Percentiles rank a stretch among this genome's conserved stretches.
These are phyloP conservation scores for Aporophyla nigra DNA, from an alignment of 2,888 invertebrate species.

Conservation along the genomic window DNA sequence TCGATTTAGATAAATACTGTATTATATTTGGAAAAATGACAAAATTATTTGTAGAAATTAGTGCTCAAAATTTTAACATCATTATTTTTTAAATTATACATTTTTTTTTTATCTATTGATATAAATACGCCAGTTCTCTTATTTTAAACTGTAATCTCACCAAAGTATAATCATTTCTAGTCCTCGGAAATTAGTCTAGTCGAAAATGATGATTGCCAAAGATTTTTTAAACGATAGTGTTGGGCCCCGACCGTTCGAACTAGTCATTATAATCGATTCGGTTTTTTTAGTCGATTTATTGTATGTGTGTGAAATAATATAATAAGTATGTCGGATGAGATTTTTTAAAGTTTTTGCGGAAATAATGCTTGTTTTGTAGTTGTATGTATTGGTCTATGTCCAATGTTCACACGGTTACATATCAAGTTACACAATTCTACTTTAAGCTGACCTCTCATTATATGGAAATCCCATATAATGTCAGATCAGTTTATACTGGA, in stretches of 20 bases:
- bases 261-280: conserved; percentile 80
- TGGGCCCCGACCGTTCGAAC: conserved; percentile 79
- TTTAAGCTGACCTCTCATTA: too few relatives aligned
- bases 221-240: conserved; percentile 71
- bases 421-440: too few relatives aligned
- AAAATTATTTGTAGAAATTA: conserved; percentile 58
- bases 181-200: conserved; percentile 78
- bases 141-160: conserved; percentile 65
- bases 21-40: conserved; percentile 16
- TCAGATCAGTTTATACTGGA: too few relatives aligned
- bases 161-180: conserved; percentile 77
- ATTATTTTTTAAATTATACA: conserved; percentile 36
- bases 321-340: conserved; percentile 19
- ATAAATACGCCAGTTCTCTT: conserved; percentile 23
- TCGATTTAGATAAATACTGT: conserved; percentile 9
- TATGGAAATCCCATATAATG: too few relatives aligned
- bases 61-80: conserved; percentile 67
- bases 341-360: conserved; percentile 33
- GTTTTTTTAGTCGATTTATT: conserved; percentile 32
- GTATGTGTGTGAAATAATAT: conserved; percentile 40
- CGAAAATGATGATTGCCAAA: conserved; percentile 77
- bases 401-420: too few relatives aligned
- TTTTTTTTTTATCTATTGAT: conserved; percentile 38
- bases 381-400: conserved; percentile 16
- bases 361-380: conserved; percentile 46